Base-by-base conservation (phyloP, 2,888 invertebrate species). In the Neoascia interrupta region DNA sequence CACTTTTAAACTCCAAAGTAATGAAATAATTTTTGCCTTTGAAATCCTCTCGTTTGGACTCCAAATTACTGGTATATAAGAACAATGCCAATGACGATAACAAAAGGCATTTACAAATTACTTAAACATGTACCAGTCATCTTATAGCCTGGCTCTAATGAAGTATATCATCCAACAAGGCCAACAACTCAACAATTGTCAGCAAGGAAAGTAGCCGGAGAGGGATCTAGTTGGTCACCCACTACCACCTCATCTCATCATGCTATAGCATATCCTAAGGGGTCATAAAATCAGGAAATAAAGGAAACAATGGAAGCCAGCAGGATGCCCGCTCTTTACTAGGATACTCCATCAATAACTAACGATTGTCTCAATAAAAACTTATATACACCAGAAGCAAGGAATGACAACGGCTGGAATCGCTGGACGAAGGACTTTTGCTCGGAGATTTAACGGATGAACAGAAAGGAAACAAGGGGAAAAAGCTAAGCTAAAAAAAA, bases 281-380 rank as follows among this genome's bases (percentile, higher is more conserved):
- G 54, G 56, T 63, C 75, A 49, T 75, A 75, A 70, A 75, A 75
- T 63, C 69, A 51, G 49, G 56, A 56, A 54, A 43, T 61, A 75
- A 61, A 49, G 53, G 61, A 54, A 69, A 58, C 70, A 75, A 69
- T 63, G 34, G 63, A 63, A 74, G 49, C 61, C n/a, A 61, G 69
- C 47, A 69, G 54, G 49, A 69, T 63, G 56, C 61, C n/a, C 69
- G 34, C 54, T 61, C 54, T 47, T 61, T 69, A 58, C 58, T 61
- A 23, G 45, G 19, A 61, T 54, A 28, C 53, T 61, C 54, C 64
- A 76, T 76, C 76, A 76, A 64, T 72, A 76, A 72, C 76, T 76
- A 72, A 76, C 76, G 64, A 76, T 76, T 76, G 76, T 66, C 64
- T 54, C 53, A 66, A 72, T 76, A 72, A 72, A 76, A 76, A 37